A percentile compares a stretch with the other conserved stretches of the same genome.
phyloP scores from a whole-genome alignment of 2,797 vertebrate genomes.

The Podarcis lilfordi region DNA sequence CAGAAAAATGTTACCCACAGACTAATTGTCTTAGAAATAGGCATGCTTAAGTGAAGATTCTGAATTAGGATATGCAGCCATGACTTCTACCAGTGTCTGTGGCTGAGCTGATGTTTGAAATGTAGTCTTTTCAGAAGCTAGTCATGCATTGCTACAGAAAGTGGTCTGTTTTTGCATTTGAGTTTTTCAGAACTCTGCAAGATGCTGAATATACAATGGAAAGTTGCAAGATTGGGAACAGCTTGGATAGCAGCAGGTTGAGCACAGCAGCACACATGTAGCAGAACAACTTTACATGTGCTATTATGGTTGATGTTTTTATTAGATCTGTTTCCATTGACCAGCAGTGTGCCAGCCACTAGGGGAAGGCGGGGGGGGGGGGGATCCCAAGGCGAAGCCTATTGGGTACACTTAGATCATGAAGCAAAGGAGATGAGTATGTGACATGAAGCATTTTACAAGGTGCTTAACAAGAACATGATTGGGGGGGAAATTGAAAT shows the following conservation, averaged over 20 bases:
- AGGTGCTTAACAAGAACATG: constrained; percentile 66
- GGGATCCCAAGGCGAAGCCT: constrained; percentile 34
- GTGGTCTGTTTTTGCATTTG: not conserved
- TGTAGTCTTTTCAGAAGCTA: not conserved
- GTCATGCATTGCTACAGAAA: not conserved
- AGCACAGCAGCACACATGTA: not conserved
- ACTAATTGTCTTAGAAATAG: too few relatives aligned
- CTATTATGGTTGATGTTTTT: constrained; percentile 43
- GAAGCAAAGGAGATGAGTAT: constrained; percentile 33
- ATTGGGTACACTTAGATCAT: constrained; percentile 18
- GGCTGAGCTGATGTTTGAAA: not conserved
- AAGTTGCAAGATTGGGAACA: not conserved
- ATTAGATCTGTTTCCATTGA: constrained; percentile 37
- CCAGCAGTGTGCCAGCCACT: constrained; percentile 18
- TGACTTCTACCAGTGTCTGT: not conserved
- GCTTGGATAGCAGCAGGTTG: not conserved
- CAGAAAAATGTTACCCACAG: too few relatives aligned
- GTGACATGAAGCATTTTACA: constrained; percentile 52
- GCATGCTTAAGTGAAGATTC: not conserved
- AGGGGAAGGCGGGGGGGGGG: not conserved
- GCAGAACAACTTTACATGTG: constrained; percentile 54
- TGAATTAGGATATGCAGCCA: not conserved
- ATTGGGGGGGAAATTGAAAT: constrained; percentile 67
- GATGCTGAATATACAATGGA: not conserved
- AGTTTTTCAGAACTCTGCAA: not conserved